A percentile compares a stretch with the other conserved stretches of the same genome.
phyloP scores from a whole-genome alignment of 2,113 vertebrate species.

The Felis chaus region DNA sequence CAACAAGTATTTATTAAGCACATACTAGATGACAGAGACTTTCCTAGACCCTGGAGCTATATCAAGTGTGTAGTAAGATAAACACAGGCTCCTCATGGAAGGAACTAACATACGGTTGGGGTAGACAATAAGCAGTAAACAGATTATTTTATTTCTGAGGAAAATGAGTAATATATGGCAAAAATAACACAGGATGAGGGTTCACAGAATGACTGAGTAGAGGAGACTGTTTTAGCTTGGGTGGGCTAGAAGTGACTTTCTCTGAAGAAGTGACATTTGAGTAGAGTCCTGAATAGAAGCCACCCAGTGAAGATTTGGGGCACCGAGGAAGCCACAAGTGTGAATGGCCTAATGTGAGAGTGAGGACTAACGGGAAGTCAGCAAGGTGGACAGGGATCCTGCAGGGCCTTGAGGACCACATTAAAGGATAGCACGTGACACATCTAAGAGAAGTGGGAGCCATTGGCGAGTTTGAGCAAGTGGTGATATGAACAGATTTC shows the following conservation, averaged over 20 bases:
- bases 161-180: neutral
- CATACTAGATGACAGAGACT: neutral
- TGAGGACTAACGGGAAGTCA: neutral
- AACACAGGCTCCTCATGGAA: neutral
- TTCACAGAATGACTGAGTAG: neutral
- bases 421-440: accelerated
- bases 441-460: neutral
- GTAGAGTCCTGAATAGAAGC: neutral
- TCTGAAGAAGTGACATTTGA: neutral
- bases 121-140: neutral
- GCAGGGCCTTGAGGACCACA: accelerated
- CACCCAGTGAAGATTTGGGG: neutral
- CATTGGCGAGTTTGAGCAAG: neutral
- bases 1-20: neutral
- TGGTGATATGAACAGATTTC: neutral
- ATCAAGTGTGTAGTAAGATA: neutral
- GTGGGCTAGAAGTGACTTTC: neutral
- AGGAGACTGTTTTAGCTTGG: neutral
- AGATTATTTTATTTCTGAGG: neutral
- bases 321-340: neutral
- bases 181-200: neutral
- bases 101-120: neutral
- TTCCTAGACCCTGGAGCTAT: neutral
- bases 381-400: neutral
- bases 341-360: neutral